Evolutionary conservation across 1,140 invertebrate genomes (phyloP), one percentile per base, ranked within the genome.

Genomic region (Rhyacophila brunnea): DNA sequence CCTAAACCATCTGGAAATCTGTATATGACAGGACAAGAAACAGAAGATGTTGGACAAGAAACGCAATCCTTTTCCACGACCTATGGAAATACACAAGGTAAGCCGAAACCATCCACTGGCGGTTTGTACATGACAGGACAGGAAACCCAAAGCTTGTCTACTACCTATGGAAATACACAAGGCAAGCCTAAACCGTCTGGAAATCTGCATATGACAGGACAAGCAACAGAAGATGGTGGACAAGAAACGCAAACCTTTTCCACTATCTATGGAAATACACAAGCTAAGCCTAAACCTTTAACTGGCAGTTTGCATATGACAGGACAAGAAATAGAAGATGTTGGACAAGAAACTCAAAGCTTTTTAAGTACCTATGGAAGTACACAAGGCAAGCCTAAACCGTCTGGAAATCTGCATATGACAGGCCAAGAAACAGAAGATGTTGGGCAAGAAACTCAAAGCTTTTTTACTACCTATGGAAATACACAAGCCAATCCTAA

Each of bases 11-110:
- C 56, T 47, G 68, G 14, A 47, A 19, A 6, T 15, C 17, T 47
- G 6, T 6, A 53, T 23, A 38, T 20, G 17, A 11, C 47, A 35
- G 53, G 53, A 38, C 53, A 55, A 36, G n/a, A 46, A 32, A 62
- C 70, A 19, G 68, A 76, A 65, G 66, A 75, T 51, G 66, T 71
- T 43, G 69, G 64, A 0, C 74, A 75, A 60, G 64, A 72, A 47
- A 60, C 61, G 13, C 62, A 68, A 62, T 57, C 57, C 38, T 59
- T 34, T 43, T 63, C 56, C 45, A 57, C 63, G 19, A 65, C 58
- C 48, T 43, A 13, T 11, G 13, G n/a, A 18, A 42, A 53, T 20
- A 28, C 13, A 1, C 34, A n/a, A 38, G 40, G 13, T 11, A 38
- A n/a, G 4, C 32, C 2, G 11, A 38, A 36, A 14, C 17, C 49